Evolutionary conservation across 2,888 invertebrate genomes (phyloP), one percentile per base, ranked within the genome.

Genomic region (Poecilobothrus nobilitatus): DNA sequence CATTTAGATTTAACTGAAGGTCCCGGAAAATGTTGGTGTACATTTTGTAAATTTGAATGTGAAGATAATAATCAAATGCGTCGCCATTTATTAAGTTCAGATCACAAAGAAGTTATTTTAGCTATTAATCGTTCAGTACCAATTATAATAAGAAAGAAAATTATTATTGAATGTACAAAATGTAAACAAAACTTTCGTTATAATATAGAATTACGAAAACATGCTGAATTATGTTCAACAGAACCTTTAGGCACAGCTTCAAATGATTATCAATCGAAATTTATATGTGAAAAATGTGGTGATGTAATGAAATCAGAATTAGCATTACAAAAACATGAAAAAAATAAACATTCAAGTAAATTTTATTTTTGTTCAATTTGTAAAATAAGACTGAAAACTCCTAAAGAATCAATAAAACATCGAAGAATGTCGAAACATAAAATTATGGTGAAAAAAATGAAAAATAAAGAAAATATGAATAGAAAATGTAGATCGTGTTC

Each of bases 61-160:
- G 84, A 84, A 15, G 83, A 85, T 53, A 87, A 87, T 66, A 83
- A 85, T 67, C 83, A 84, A 69, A 92, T 93, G 91, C 83, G 87
- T 22, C 78, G 84, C 15, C 93, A 93, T 77, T 80, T 93, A 73
- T 78, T 86, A 5, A 85, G 89, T 21, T 77, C 83, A 8, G 86
- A 87, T 62, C 93, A 93, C 78, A 85, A 85, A 64, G 91, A 92
- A 78, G 88, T 91, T 0, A 85, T 91, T 0, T 84, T 88, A 3
- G 89, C 88, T 20, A 89, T 93, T 72, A 92, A 92, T 77, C 85
- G 90, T 74, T 92, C 92, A 0, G 90, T 92, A 76, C 92, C 93
- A 1, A 89, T 92, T 66, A 86, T 89, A 41, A 89, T 93, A 70
- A 85, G 89, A 71, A 89, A 89, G 76, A 87, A 88, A 70, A 83